Conservation (phyloP, 2,888 invertebrate species). For the Dynastes tityus region DNA sequence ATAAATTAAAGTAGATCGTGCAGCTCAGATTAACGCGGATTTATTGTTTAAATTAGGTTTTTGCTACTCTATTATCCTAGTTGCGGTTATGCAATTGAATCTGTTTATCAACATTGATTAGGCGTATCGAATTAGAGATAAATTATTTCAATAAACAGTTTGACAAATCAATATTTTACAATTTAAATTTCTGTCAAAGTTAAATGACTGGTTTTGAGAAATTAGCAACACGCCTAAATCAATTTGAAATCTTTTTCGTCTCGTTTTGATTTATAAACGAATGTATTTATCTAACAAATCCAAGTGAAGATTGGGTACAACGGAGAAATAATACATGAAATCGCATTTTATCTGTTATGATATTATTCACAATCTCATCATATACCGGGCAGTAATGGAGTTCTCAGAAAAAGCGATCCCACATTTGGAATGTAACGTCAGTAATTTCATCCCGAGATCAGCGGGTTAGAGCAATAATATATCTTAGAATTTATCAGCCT, state of each 20-base stretch:
- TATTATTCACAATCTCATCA: not conserved
- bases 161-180: too few relatives aligned
- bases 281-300: too few relatives aligned
- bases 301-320: not conserved
- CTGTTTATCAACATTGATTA: too few relatives aligned
- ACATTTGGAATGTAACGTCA: constrained; percentile 18
- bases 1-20: constrained; percentile 9
- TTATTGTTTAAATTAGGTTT: constrained; percentile 1
- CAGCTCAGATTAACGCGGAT: not conserved
- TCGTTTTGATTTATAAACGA: too few relatives aligned
- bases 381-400: constrained; percentile 8
- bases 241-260: too few relatives aligned
- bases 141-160: too few relatives aligned
- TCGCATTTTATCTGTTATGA: not conserved
- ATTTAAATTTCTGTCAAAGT: too few relatives aligned
- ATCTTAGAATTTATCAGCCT: constrained; percentile 35
- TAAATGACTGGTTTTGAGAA: too few relatives aligned
- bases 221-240: too few relatives aligned
- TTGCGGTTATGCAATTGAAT: too few relatives aligned
- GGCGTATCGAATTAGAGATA: too few relatives aligned
- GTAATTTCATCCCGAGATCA: constrained; percentile 7
- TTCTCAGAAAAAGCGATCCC: constrained; percentile 13
- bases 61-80: too few relatives aligned
- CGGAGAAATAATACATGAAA: not conserved
- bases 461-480: constrained; percentile 23